Evolutionary conservation across 37 sponge, comb jelly and placozoan genomes (phyloP).

Genomic region (Diacarnus erythraeanus): DNA sequence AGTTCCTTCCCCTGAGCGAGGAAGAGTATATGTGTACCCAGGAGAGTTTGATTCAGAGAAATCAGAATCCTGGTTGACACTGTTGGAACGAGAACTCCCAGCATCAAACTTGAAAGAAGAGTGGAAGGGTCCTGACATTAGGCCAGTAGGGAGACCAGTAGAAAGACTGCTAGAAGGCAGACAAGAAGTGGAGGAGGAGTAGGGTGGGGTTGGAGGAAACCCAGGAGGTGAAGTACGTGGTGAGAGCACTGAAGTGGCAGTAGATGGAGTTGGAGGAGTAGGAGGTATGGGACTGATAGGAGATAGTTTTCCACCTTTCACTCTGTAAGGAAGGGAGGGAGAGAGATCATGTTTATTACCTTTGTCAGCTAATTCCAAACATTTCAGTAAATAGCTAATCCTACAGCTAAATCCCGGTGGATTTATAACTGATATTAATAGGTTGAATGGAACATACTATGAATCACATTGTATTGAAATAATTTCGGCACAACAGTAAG

Average conservation of each 20-base stretch:
- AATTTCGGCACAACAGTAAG: no score
- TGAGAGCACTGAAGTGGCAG: neutral
- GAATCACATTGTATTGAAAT: no score
- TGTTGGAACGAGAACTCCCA: constrained; percentile 3
- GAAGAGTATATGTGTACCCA: neutral
- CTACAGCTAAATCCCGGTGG: no score
- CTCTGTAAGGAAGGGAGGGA: neutral
- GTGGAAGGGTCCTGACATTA: neutral
- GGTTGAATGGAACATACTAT: no score
- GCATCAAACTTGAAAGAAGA: constrained; percentile 3
- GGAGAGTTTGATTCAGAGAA: neutral
- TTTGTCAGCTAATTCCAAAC: neutral
- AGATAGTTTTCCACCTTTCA: neutral
- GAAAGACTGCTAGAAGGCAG: neutral
- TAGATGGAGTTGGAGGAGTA: neutral
- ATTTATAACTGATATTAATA: no score
- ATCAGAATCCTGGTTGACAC: constrained; percentile 2
- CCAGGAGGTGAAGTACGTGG: neutral
- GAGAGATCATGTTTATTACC: neutral
- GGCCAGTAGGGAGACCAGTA: neutral
- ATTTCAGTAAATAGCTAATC: neutral
- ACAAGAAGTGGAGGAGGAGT: neutral
- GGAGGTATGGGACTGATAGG: neutral
- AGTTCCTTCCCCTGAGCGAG: neutral
- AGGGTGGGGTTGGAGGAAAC: neutral